phyloP scores from a whole-genome alignment of 2,888 invertebrate species.

The Drosophila heteroneura region DNA sequence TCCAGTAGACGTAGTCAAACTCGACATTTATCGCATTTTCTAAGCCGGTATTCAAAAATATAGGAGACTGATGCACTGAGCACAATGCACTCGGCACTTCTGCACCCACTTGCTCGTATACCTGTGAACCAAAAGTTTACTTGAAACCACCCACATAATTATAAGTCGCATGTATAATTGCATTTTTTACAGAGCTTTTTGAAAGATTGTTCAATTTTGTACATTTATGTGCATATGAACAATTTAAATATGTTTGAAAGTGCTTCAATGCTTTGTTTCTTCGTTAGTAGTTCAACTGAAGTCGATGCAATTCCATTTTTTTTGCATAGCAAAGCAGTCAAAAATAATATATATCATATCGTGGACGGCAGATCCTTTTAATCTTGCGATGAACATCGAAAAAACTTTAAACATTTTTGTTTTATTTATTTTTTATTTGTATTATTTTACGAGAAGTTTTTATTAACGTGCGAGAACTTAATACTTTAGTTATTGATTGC shows the following conservation, averaged over 20 bases:
- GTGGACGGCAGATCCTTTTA: background rate
- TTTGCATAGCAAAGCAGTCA: background rate
- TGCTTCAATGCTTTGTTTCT: background rate
- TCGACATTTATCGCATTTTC: background rate
- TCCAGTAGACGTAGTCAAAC: background rate
- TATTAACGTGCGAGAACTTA: background rate
- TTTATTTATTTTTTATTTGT: background rate
- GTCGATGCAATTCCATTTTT: background rate
- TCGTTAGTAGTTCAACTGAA: background rate
- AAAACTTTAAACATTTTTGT: background rate
- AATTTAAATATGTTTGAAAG: background rate
- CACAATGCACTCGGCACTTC: conserved; percentile 54
- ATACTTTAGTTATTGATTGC: background rate
- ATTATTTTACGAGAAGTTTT: background rate
- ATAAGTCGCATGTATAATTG: conserved; percentile 36
- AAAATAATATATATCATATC: no score
- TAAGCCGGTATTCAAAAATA: background rate
- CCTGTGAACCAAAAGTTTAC: conserved; percentile 4
- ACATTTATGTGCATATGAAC: background rate
- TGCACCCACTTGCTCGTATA: conserved; percentile 32
- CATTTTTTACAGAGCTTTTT: conserved; percentile 6
- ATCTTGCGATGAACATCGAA: background rate
- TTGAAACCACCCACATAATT: conserved; percentile 1
- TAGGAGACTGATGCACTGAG: conserved; percentile 43
- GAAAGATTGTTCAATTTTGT: background rate